These are phyloP conservation scores for Uromys caudimaculatus DNA, from an alignment of 2,797 vertebrate species.

Conservation along the genomic window DNA sequence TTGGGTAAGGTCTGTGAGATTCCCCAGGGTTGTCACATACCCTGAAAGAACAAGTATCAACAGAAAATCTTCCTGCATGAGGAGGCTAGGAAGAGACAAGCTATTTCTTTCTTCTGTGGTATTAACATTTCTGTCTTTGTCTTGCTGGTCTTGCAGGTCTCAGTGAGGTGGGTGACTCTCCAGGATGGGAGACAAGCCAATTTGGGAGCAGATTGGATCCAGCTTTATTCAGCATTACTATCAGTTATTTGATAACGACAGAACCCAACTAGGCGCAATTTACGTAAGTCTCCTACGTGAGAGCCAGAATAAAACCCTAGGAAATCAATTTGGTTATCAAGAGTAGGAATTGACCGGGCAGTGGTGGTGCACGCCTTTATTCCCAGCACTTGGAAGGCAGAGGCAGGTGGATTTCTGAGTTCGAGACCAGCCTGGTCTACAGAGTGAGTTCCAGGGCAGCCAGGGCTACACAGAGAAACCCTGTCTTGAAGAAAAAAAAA, in stretches of 20 bases:
- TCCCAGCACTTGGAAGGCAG: background rate
- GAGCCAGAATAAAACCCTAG: background rate
- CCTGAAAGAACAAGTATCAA: slow-evolving; percentile 14
- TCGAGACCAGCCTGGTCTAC: background rate
- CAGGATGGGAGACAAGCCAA: slow-evolving; percentile 99
- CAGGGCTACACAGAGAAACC: too few species aligned
- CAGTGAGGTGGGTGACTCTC: slow-evolving; percentile 90
- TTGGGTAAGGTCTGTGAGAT: background rate
- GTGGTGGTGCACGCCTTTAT: background rate
- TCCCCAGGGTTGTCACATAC: background rate
- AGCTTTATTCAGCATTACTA: slow-evolving; percentile 99
- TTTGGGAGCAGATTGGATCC: slow-evolving; percentile 99
- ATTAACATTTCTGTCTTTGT: slow-evolving; percentile 60
- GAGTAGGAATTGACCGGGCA: background rate
- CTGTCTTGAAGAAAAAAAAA: too few species aligned
- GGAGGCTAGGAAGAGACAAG: background rate
- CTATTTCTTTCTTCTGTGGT: background rate
- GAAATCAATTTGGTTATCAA: background rate
- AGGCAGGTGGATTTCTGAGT: background rate
- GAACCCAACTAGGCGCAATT: slow-evolving; percentile 96
- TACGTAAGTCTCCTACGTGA: slow-evolving; percentile 92
- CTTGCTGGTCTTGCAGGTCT: slow-evolving; percentile 86
- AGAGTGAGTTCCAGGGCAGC: too few species aligned
- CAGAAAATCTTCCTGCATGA: background rate
- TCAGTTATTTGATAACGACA: slow-evolving; percentile 96